These are phyloP conservation scores for Onchidella celtica DNA, from an alignment of 2,888 invertebrate species.

Conservation along the genomic window DNA sequence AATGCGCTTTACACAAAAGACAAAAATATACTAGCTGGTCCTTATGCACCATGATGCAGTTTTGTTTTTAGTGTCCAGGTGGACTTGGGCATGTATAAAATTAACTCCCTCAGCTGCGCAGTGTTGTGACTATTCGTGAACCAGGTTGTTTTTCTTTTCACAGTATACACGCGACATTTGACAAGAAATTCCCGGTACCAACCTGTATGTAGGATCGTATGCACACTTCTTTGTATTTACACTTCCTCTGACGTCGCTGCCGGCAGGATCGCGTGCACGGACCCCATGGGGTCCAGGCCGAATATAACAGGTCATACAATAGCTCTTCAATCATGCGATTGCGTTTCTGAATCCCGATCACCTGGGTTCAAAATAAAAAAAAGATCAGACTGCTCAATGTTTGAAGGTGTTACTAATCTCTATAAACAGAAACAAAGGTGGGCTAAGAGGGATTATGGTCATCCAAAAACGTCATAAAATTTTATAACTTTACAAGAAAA, in stretches of 20 bases:
- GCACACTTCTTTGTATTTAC: conserved; percentile 88
- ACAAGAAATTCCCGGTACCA: background rate
- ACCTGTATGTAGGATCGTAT: conserved; percentile 87
- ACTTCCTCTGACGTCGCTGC: conserved; percentile 88
- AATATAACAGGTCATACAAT: conserved; percentile 78
- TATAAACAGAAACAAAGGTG: background rate
- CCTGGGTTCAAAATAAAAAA: conserved; percentile 30
- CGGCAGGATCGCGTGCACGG: conserved; percentile 89
- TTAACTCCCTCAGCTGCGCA: too few species aligned
- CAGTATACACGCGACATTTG: too few species aligned
- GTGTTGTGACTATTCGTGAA: too few species aligned
- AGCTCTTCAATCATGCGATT: conserved; percentile 69
- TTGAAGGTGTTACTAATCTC: background rate
- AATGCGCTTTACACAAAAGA: too few species aligned
- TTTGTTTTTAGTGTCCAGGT: too few species aligned
- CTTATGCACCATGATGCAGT: too few species aligned
- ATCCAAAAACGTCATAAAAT: too few species aligned
- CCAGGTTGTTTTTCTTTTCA: too few species aligned
- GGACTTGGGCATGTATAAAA: too few species aligned
- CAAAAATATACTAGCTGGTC: too few species aligned
- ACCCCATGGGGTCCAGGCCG: conserved; percentile 90
- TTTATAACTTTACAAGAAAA: too few species aligned
- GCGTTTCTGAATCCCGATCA: conserved; percentile 60
- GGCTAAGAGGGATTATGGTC: too few species aligned
- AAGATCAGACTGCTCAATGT: background rate